Evolutionary conservation across 2,113 vertebrate genomes (phyloP).

Genomic region (Tursiops truncatus): DNA sequence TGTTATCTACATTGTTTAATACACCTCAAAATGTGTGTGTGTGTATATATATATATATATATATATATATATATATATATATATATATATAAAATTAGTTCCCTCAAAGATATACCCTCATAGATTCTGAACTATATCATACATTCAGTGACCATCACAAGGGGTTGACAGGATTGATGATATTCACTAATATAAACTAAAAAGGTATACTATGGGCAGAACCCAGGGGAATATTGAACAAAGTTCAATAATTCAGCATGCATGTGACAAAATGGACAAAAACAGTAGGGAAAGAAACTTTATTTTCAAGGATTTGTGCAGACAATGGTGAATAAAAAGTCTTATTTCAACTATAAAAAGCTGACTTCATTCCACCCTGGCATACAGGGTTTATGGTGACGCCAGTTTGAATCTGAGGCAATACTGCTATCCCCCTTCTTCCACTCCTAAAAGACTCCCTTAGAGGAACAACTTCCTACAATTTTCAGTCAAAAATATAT

Average conservation of each 20-base stretch:
- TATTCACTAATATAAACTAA: not conserved
- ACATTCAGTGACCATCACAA: not conserved
- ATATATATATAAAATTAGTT: not conserved
- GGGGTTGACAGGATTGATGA: not conserved
- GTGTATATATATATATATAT: not conserved
- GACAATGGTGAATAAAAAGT: constrained; percentile 74
- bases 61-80: no score
- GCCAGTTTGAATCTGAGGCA: constrained; percentile 42
- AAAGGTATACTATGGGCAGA: not conserved
- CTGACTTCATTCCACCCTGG: constrained; percentile 32
- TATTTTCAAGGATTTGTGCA: constrained; percentile 75
- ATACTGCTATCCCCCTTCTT: not conserved
- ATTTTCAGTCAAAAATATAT: constrained; percentile 32
- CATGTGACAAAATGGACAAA: constrained; percentile 54
- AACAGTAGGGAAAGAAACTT: constrained; percentile 65
- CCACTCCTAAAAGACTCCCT: not conserved
- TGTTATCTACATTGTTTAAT: not conserved
- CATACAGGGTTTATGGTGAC: not conserved
- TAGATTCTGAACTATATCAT: not conserved
- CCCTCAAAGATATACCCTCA: not conserved
- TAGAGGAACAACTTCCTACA: constrained; percentile 8
- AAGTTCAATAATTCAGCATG: not conserved
- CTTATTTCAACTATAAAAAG: constrained; percentile 70
- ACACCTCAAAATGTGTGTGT: not conserved
- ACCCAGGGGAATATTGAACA: not conserved